Conservation (phyloP, 2,888 invertebrate genomes). For the Brassicogethes aeneus region DNA sequence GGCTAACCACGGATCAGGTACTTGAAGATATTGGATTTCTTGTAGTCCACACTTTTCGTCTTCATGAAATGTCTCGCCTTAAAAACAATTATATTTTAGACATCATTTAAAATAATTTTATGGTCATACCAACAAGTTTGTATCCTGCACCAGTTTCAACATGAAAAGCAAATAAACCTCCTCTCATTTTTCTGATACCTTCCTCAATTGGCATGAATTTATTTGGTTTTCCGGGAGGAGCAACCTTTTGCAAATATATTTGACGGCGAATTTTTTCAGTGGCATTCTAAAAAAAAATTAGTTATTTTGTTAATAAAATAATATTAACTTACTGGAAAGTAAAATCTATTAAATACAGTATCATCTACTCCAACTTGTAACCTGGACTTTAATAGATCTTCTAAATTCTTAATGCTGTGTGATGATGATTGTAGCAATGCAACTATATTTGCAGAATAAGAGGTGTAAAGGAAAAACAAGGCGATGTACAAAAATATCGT, state of each 20-base stretch:
- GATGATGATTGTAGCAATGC: constrained; percentile 66
- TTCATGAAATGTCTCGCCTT: constrained; percentile 58
- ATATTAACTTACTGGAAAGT: constrained; percentile 53
- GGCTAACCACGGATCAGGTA: constrained; percentile 55
- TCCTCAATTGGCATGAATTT: constrained; percentile 53
- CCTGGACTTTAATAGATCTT: constrained; percentile 56
- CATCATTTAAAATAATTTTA: constrained; percentile 1
- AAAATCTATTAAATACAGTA: constrained; percentile 59
- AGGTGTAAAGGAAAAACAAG: constrained; percentile 62
- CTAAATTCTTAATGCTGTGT: constrained; percentile 52
- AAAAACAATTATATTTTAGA: constrained; percentile 38
- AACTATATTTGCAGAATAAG: constrained; percentile 69
- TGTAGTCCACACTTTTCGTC: constrained; percentile 64
- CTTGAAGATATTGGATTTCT: constrained; percentile 53
- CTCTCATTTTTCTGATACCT: constrained; percentile 50
- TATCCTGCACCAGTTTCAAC: constrained; percentile 64
- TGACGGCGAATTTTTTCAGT: constrained; percentile 54
- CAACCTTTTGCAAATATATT: constrained; percentile 56
- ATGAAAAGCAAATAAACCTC: constrained; percentile 62
- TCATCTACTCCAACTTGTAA: constrained; percentile 60
- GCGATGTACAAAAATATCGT: constrained; percentile 54
- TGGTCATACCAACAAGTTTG: constrained; percentile 48
- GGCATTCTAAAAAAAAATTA: constrained; percentile 45
- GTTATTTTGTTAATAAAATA: background rate
- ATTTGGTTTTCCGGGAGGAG: constrained; percentile 48